A percentile compares a stretch with the other conserved stretches of the same genome.
Evolutionary conservation across 1,140 invertebrate genomes (phyloP).

Genomic region (Cyrtorhinus lividipennis): DNA sequence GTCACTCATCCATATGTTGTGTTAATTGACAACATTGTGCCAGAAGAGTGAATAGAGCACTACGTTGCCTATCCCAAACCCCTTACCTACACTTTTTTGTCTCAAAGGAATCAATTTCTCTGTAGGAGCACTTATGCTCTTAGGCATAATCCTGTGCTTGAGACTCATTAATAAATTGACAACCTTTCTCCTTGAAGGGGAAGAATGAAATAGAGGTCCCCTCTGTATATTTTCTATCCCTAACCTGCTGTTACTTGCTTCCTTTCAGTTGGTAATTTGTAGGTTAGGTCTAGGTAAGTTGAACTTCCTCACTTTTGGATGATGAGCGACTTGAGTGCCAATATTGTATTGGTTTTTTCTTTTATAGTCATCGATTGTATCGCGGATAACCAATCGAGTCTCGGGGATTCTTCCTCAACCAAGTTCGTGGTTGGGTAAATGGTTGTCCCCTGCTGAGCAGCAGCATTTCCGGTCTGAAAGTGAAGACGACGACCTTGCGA

Average conservation of each 20-base stretch:
- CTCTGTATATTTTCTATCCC: not conserved
- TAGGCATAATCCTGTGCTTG: too few species aligned
- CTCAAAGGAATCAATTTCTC: too few species aligned
- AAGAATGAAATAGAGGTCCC: not conserved
- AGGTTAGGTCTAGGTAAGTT: not conserved
- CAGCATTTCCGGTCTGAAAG: not conserved
- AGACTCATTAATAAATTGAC: too few species aligned
- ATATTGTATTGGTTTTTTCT: too few species aligned
- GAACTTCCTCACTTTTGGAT: not conserved
- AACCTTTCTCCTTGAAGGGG: too few species aligned
- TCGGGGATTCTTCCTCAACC: slow-evolving; percentile 21
- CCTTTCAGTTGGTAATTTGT: not conserved
- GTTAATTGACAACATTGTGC: too few species aligned
- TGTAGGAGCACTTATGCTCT: too few species aligned
- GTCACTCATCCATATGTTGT: too few species aligned
- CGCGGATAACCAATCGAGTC: slow-evolving; percentile 20
- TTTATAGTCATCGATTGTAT: slow-evolving; percentile 18
- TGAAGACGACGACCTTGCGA: not conserved
- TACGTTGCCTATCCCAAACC: too few species aligned
- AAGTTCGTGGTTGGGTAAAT: slow-evolving; percentile 21
- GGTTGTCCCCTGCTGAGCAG: slow-evolving; percentile 17
- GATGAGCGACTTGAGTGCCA: not conserved
- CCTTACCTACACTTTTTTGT: too few species aligned
- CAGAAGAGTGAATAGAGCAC: too few species aligned
- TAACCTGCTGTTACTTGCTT: not conserved